phyloP scores from a whole-genome alignment of 2,113 vertebrate species.

The Scophthalmus maximus region DNA sequence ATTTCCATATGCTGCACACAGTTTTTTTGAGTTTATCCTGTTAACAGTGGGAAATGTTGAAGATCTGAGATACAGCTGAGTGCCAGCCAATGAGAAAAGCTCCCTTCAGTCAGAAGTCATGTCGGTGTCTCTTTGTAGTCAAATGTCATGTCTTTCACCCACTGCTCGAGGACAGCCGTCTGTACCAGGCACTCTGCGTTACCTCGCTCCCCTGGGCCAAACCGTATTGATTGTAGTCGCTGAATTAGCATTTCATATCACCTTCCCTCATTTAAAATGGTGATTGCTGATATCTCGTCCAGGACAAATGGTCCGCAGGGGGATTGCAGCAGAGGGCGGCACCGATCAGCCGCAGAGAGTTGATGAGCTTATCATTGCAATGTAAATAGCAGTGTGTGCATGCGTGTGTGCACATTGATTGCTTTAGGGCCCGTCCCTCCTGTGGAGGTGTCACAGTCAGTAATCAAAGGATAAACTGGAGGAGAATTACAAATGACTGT shows the following conservation, averaged over 20 bases:
- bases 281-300: constrained; percentile 77
- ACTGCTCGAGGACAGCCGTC: constrained; percentile 39
- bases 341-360: constrained; percentile 74
- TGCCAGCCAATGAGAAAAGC: too few relatives aligned
- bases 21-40: too few relatives aligned
- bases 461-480: constrained; percentile 66
- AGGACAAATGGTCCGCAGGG: constrained; percentile 70
- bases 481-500: constrained; percentile 60
- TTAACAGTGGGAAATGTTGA: too few relatives aligned
- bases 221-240: constrained; percentile 72
- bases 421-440: constrained; percentile 55
- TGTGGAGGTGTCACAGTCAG: constrained; percentile 59
- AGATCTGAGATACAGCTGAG: too few relatives aligned
- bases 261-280: constrained; percentile 78
- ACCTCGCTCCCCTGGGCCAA: constrained; percentile 45
- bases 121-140: not conserved
- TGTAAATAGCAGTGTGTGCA: constrained; percentile 67
- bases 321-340: constrained; percentile 66
- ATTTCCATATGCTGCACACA: too few relatives aligned
- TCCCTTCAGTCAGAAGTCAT: not conserved
- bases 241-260: constrained; percentile 81
- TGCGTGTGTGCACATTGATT: constrained; percentile 52
- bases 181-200: constrained; percentile 19
- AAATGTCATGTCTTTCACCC: constrained; percentile 24
- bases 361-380: constrained; percentile 78